Base-by-base conservation (phyloP, 1,140 invertebrate genomes). In the Sitodiplosis mosellana region DNA sequence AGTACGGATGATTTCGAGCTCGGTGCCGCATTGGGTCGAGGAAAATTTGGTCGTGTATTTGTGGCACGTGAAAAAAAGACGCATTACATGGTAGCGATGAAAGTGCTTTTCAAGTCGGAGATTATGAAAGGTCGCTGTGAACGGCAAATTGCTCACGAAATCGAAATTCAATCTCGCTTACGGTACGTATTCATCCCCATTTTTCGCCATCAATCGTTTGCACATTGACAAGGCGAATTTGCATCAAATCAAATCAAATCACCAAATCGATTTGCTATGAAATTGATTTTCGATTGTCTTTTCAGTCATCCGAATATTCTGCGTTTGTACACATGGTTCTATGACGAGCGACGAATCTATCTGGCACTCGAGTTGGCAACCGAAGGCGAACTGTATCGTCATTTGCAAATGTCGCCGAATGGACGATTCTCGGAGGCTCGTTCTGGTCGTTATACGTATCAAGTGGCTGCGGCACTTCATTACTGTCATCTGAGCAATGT, bases 111-210 rank as follows among this genome's bases (percentile, higher is more conserved):
- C 53, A 92, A 92, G 66, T 74, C 73, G n/a, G 86, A 93, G 66
- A 67, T 94, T 33, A 65, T 75, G 2, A 78, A 81, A 55, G 76
- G 76, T 10, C 68, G 70, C 46, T 83, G 90, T 47, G 83, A 89
- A 56, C 74, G 81, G 49, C 86, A 91, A 66, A 77, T 88, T 0
- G 65, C 90, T 54, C 69, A 91, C 55, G 93, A 97, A 73, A 92
- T 96, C 58, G 92, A 96, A 72, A 97, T 97, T 60, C 92, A 97
- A 59, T 83, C 84, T 22, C 87, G 89, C 66, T 72, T 97, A 37
- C 77, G 76, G 77, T 81, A 65, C 55, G 58, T 53, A 44, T 12
- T 37, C 27, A 65, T 55, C 27, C 27, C 3, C 27, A 27, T 27
- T 27, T 27, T 27, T 27, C 27, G 10, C 10, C 10, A 27, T 10